A percentile compares a stretch with the other conserved stretches of the same genome.
Evolutionary conservation across 30 jellyfish, hydroid and myxozoan genomes (phyloP).

Genomic region (Chrysaora quinquecirrha): DNA sequence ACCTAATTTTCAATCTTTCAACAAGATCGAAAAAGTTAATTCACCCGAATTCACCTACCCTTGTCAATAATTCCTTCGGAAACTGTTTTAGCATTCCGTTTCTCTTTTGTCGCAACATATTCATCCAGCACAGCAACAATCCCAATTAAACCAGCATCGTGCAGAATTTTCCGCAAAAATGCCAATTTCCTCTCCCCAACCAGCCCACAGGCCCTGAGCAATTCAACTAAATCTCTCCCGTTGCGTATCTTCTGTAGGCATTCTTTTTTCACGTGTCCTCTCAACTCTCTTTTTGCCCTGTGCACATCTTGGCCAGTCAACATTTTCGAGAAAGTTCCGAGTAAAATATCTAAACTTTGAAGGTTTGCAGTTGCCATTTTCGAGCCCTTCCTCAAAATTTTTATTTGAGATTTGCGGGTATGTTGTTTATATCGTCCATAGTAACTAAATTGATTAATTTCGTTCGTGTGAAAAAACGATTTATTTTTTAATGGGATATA

Average conservation of each 20-base stretch:
- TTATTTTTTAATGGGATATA: too few relatives aligned
- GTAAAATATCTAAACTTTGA: slow-evolving; percentile 7
- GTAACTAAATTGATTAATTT: too few relatives aligned
- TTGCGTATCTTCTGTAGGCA: slow-evolving; percentile 24
- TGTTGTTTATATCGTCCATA: too few relatives aligned
- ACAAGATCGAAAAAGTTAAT: too few relatives aligned
- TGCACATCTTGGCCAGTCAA: slow-evolving; percentile 29
- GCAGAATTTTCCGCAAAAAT: slow-evolving; percentile 43
- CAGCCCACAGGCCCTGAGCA: slow-evolving; percentile 9
- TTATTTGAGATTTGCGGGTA: too few relatives aligned
- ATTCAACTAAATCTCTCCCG: slow-evolving; percentile 37
- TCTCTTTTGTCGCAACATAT: slow-evolving; percentile 47
- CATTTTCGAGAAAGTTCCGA: slow-evolving; percentile 38
- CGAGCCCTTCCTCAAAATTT: too few relatives aligned
- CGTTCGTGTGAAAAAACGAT: too few relatives aligned
- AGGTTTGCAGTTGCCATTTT: slow-evolving; percentile 11
- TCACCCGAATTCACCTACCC: too few relatives aligned
- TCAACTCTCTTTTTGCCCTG: slow-evolving; percentile 28
- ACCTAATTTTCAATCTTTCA: too few relatives aligned
- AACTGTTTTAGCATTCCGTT: too few relatives aligned
- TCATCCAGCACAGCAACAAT: slow-evolving; percentile 19
- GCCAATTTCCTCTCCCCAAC: slow-evolving; percentile 26
- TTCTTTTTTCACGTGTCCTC: slow-evolving; percentile 59
- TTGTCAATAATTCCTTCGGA: too few relatives aligned
- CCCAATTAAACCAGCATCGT: slow-evolving; percentile 11